Evolutionary conservation across 2,113 vertebrate genomes (phyloP), one percentile per base, ranked within the genome.

Genomic region (Plestiodon gilberti): DNA sequence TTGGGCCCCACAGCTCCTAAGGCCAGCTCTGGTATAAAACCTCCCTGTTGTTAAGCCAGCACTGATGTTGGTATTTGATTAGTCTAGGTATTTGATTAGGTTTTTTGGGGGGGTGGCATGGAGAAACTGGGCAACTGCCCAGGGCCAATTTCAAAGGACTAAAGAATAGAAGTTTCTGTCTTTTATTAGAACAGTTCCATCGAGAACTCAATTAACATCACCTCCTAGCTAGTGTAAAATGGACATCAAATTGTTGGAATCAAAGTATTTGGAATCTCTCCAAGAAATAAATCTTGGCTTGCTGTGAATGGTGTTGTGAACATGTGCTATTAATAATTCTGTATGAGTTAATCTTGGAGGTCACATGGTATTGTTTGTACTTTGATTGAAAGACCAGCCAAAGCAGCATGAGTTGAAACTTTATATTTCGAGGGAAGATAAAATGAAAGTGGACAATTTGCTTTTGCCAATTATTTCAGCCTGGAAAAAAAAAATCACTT

Each of bases 391-490:
- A 87, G 88, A 91, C 75, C 86, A 93, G 82, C 85, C 86, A 78
- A 85, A 88, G 88, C 89, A 78, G 89, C 87, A 59, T 83, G 94
- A 92, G 86, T 92, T 82, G 78, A 78, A 85, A 92, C 89, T 76
- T 52, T 70, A 86, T 40, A 71, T 85, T 79, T 87, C 86, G 75
- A 1, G 0, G 84, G 75, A 90, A 73, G 15, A 22, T 85, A 78
- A 59, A 48, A 79, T 79, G 35, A 79, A 85, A 86, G 78, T 81
- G 88, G 88, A 75, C 81, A 82, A 84, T 88, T 89, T 80, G 76
- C 40, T 74, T 89, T 80, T 86, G 61, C 25, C 35, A 87, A 89
- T 81, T 89, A 48, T 59, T 89, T 85, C 87, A 75, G 23, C 59
- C 22, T 18, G 62, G 38, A 67, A 30, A 14, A 17, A 40, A 90